Evolutionary conservation across 2,113 vertebrate genomes (phyloP).

Genomic region (Galeopterus variegatus): DNA sequence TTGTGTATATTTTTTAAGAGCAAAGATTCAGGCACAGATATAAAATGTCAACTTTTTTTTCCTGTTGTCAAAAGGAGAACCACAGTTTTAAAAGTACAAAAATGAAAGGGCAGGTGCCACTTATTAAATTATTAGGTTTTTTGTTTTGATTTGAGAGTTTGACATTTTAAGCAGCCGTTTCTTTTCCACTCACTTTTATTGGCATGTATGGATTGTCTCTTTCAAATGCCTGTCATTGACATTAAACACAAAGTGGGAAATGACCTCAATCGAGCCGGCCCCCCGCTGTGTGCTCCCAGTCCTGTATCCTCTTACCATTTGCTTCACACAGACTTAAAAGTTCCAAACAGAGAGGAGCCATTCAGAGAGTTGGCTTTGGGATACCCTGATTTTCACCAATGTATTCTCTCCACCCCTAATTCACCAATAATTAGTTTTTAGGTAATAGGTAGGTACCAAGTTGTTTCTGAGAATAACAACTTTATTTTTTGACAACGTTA

Average conservation of each 20-base stretch:
- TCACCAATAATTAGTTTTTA: slow-evolving; percentile 73
- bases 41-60: slow-evolving; percentile 86
- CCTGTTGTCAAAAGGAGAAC: slow-evolving; percentile 82
- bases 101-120: slow-evolving; percentile 89
- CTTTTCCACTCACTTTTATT: slow-evolving; percentile 88
- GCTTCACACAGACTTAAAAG: slow-evolving; percentile 84
- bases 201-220: slow-evolving; percentile 89
- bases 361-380: slow-evolving; percentile 73
- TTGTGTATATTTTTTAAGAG: slow-evolving; percentile 64
- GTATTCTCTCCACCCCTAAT: slow-evolving; percentile 59
- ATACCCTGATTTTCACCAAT: slow-evolving; percentile 75
- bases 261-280: slow-evolving; percentile 88
- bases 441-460: slow-evolving; percentile 61
- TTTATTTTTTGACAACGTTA: slow-evolving; percentile 58
- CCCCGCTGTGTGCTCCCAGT: slow-evolving; percentile 85
- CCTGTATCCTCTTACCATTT: slow-evolving; percentile 85
- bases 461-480: slow-evolving; percentile 46
- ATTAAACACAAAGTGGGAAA: slow-evolving; percentile 90
- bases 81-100: slow-evolving; percentile 88
- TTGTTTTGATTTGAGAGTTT: slow-evolving; percentile 90
- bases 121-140: slow-evolving; percentile 90
- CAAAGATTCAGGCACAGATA: slow-evolving; percentile 83
- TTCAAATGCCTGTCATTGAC: slow-evolving; percentile 91
- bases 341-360: slow-evolving; percentile 76
- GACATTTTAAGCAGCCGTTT: slow-evolving; percentile 89